These are phyloP conservation scores for Buceros bicornis DNA, from an alignment of 2,797 vertebrate species.

Conservation along the genomic window DNA sequence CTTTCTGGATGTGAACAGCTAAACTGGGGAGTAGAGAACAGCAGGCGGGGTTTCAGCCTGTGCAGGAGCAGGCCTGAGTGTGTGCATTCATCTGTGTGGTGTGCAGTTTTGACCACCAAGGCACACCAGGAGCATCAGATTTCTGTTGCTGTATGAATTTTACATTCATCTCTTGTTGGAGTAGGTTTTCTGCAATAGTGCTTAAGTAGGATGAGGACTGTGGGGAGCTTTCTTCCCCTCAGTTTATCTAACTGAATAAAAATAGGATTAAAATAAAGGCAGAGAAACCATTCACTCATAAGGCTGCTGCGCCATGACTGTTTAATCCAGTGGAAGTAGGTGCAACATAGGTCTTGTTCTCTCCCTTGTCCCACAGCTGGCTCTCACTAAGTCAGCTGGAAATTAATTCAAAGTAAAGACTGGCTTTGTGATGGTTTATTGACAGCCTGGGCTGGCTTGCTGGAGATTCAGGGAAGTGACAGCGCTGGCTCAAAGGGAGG, in stretches of 20 bases:
- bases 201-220: neutral
- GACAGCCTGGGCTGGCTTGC: neutral
- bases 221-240: fast-evolving
- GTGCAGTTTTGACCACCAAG: neutral
- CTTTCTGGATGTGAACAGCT: neutral
- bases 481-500: neutral
- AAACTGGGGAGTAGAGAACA: neutral
- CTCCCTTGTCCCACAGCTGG: neutral
- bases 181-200: neutral
- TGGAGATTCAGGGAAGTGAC: neutral
- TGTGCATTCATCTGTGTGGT: fast-evolving
- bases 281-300: neutral
- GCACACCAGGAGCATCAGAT: neutral
- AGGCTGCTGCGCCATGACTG: neutral
- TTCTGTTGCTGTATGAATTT: neutral
- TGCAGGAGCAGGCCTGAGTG: neutral
- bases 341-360: neutral
- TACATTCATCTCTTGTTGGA: neutral
- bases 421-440: neutral
- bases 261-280: neutral
- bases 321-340: neutral
- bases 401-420: neutral
- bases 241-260: neutral
- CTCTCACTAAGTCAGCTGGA: neutral
- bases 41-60: fast-evolving